Evolutionary conservation across 2,888 invertebrate species (phyloP).

Genomic region (Tachina lurida): DNA sequence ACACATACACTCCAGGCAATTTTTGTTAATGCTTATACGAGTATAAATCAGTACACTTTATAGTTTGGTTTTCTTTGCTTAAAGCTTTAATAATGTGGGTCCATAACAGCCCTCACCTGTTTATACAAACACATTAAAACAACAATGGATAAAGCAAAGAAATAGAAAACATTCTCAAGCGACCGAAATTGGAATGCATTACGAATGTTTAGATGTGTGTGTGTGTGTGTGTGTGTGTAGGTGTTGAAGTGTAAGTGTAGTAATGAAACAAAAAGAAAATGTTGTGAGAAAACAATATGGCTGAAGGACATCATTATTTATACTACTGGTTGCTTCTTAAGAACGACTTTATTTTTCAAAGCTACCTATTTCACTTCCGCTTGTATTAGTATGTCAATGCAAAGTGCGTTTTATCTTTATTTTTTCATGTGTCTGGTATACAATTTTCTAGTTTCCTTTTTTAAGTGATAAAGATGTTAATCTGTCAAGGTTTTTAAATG

Average conservation of each 20-base stretch:
- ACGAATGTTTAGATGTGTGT: neutral
- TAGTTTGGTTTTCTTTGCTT: neutral
- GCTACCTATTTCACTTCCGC: constrained; percentile 23
- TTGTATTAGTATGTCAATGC: constrained; percentile 28
- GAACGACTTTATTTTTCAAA: neutral
- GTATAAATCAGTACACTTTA: neutral
- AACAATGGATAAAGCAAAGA: neutral
- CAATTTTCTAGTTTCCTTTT: neutral
- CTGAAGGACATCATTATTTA: neutral
- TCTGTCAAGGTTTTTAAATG: constrained; percentile 13
- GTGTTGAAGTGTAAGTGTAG: constrained; percentile 46
- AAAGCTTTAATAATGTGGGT: constrained; percentile 13
- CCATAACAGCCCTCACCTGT: constrained; percentile 54
- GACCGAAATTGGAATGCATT: constrained; percentile 37
- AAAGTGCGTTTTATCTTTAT: constrained; percentile 48
- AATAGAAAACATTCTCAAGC: neutral
- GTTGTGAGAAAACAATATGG: neutral
- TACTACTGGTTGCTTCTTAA: neutral
- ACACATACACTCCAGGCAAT: neutral
- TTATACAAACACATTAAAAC: neutral
- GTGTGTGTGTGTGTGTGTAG: neutral
- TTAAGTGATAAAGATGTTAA: constrained; percentile 29
- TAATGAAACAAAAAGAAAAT: neutral
- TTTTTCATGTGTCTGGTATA: neutral
- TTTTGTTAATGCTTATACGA: neutral